phyloP scores from a whole-genome alignment of 2,797 vertebrate genomes.

The Brachyrhaphis roseni region DNA sequence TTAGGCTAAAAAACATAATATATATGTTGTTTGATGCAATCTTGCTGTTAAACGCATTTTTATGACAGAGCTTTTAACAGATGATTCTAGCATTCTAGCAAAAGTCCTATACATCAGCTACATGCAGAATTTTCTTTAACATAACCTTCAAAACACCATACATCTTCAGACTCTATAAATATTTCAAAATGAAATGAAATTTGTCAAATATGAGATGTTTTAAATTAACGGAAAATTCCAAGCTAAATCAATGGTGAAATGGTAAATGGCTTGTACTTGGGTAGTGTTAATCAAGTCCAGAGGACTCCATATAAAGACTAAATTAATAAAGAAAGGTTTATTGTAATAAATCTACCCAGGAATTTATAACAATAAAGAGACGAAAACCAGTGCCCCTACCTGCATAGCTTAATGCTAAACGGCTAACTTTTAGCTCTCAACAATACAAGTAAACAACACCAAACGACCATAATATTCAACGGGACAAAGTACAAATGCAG shows the following conservation, averaged over 20 bases:
- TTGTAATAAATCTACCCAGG: neutral
- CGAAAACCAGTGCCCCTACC: neutral
- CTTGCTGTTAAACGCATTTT: neutral
- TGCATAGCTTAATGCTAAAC: no score
- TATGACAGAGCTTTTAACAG: neutral
- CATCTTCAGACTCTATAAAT: neutral
- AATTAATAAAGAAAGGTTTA: neutral
- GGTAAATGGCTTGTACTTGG: no score
- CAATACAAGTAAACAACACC: no score
- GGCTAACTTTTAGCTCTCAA: no score
- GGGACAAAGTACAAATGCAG: no score
- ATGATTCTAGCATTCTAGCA: neutral
- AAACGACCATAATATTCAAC: no score
- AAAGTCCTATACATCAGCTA: neutral
- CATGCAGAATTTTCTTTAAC: neutral
- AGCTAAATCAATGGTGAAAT: neutral
- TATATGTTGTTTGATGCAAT: neutral
- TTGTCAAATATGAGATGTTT: neutral
- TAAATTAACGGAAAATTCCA: neutral
- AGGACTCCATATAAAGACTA: neutral
- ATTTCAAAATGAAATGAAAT: neutral
- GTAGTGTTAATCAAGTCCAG: no score
- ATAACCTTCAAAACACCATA: neutral
- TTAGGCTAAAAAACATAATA: neutral
- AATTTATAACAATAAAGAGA: neutral